Evolutionary conservation across 1,140 invertebrate species (phyloP).

Genomic region (Bombus pascuorum): DNA sequence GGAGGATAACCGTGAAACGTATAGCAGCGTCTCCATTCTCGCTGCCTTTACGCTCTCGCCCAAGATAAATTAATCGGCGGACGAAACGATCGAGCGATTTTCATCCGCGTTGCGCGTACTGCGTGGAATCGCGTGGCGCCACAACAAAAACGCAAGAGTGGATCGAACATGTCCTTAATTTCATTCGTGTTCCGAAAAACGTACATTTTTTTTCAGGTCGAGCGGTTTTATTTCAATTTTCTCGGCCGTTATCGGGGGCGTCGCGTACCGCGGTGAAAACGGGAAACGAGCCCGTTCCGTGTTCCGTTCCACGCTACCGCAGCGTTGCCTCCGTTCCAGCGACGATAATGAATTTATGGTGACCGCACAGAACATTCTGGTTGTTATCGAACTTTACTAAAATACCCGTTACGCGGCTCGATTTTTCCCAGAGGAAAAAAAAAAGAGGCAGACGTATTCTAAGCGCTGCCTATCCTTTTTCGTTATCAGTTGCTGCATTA

Average conservation of each 20-base stretch:
- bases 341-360: conserved; percentile 40
- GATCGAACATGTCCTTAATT: not conserved
- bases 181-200: conserved; percentile 13
- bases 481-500: not conserved
- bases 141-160: not conserved
- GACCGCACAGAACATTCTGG: not conserved
- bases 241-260: conserved; percentile 18
- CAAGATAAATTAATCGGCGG: conserved; percentile 23
- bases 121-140: not conserved
- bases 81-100: not conserved
- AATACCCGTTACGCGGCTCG: conserved; percentile 25
- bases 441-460: not conserved
- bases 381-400: conserved; percentile 38
- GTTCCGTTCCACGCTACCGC: not conserved
- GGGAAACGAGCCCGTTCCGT: conserved; percentile 8
- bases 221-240: conserved; percentile 38
- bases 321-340: not conserved
- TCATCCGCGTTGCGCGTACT: not conserved
- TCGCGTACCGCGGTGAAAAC: not conserved
- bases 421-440: not conserved
- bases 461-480: not conserved
- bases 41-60: not conserved
- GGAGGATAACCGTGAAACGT: not conserved
- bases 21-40: not conserved
- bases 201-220: not conserved